Conservation (phyloP, 2,888 invertebrate genomes). For the Dryobota labecula region DNA sequence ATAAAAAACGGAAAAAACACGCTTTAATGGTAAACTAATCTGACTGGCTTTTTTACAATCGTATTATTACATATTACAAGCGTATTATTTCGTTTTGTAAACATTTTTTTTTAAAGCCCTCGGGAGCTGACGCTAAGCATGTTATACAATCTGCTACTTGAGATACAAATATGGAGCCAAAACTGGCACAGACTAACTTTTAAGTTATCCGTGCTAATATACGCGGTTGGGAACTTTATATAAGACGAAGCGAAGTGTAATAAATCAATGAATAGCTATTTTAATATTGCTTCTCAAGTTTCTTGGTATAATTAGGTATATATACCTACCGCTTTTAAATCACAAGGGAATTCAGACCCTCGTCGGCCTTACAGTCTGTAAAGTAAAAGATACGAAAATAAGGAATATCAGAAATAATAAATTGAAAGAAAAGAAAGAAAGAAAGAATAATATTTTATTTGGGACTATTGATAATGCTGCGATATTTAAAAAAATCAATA, state of each 20-base stretch:
- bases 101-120: too few species aligned
- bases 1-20: too few species aligned
- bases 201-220: constrained; percentile 31
- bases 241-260: constrained; percentile 33
- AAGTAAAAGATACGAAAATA: background rate
- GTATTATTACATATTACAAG: too few species aligned
- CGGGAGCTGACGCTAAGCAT: background rate
- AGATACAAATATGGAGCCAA: constrained; percentile 4
- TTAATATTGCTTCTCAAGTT: constrained; percentile 38
- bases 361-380: background rate
- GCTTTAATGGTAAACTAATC: too few species aligned
- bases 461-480: too few species aligned
- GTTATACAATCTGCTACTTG: background rate
- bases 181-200: constrained; percentile 25
- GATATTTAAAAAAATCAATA: too few species aligned
- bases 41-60: too few species aligned
- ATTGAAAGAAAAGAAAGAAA: too few species aligned
- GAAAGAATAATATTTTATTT: too few species aligned
- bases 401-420: background rate
- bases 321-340: constrained; percentile 21
- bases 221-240: constrained; percentile 28
- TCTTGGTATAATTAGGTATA: constrained; percentile 9
- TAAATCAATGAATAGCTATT: constrained; percentile 45
- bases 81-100: too few species aligned
- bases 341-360: constrained; percentile 1